Percentiles rank a stretch among this genome's conserved stretches.
Conservation (phyloP, 2,888 invertebrate species). For the Schizaphis graminum region DNA sequence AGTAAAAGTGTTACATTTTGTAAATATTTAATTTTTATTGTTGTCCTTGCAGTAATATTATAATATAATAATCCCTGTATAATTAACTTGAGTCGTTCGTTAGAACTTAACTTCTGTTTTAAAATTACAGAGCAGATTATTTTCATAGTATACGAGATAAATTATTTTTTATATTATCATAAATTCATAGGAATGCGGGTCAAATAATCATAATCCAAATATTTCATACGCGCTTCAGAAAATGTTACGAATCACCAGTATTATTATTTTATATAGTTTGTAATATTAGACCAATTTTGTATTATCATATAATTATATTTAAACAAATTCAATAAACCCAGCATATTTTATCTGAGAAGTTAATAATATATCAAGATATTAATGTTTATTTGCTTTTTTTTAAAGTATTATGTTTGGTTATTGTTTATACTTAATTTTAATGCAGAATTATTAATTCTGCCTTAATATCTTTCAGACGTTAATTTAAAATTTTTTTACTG, state of each 20-base stretch:
- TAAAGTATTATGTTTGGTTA: not conserved
- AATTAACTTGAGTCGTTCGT: not conserved
- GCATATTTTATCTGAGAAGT: not conserved
- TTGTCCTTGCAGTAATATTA: too few species aligned
- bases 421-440: not conserved
- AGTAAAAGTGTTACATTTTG: too few species aligned
- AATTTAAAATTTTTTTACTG: not conserved
- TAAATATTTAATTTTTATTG: too few species aligned
- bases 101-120: not conserved
- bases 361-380: not conserved
- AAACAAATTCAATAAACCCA: not conserved
- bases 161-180: too few species aligned
- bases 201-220: not conserved
- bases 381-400: too few species aligned
- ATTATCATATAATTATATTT: not conserved
- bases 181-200: not conserved
- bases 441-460: not conserved
- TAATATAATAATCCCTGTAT: not conserved
- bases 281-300: not conserved
- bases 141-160: not conserved
- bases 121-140: not conserved
- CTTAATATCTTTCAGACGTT: not conserved
- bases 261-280: not conserved
- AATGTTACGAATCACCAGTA: not conserved
- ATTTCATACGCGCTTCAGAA: not conserved